These are phyloP conservation scores for Macrosteles quadrilineatus DNA, from an alignment of 1,140 invertebrate genomes.

Conservation along the genomic window DNA sequence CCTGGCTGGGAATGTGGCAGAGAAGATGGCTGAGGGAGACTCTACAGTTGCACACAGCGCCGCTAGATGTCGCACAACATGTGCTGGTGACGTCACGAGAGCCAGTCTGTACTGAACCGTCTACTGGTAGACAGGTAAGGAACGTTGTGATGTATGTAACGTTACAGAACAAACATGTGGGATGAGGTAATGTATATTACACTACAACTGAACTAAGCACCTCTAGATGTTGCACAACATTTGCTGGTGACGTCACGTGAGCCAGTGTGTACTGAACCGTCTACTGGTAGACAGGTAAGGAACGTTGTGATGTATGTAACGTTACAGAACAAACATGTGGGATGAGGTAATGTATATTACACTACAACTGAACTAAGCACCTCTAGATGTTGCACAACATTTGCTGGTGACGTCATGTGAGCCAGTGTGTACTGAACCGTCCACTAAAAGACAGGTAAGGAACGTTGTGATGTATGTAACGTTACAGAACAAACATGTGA, in stretches of 20 bases:
- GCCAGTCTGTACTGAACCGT: slow-evolving; percentile 50
- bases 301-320: too few relatives aligned
- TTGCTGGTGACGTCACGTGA: slow-evolving; percentile 45
- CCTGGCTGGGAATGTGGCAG: slow-evolving; percentile 87
- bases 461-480: too few relatives aligned
- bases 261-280: slow-evolving; percentile 50
- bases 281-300: slow-evolving; percentile 48
- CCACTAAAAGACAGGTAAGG: slow-evolving; percentile 48
- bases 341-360: too few relatives aligned
- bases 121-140: slow-evolving; percentile 48
- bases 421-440: slow-evolving; percentile 50
- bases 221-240: slow-evolving; percentile 55
- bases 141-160: too few relatives aligned
- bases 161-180: too few relatives aligned
- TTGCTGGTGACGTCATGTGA: slow-evolving; percentile 45
- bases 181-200: too few relatives aligned
- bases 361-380: slow-evolving; percentile 67
- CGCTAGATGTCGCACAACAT: slow-evolving; percentile 55
- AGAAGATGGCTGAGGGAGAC: slow-evolving; percentile 80
- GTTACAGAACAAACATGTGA: too few relatives aligned
- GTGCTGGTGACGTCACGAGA: slow-evolving; percentile 45
- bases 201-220: slow-evolving; percentile 67
- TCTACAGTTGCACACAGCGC: slow-evolving; percentile 67
- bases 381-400: slow-evolving; percentile 55
- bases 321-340: too few relatives aligned